phyloP scores from a whole-genome alignment of 2,888 invertebrate genomes.

The Glyphotaelius pellucidus region DNA sequence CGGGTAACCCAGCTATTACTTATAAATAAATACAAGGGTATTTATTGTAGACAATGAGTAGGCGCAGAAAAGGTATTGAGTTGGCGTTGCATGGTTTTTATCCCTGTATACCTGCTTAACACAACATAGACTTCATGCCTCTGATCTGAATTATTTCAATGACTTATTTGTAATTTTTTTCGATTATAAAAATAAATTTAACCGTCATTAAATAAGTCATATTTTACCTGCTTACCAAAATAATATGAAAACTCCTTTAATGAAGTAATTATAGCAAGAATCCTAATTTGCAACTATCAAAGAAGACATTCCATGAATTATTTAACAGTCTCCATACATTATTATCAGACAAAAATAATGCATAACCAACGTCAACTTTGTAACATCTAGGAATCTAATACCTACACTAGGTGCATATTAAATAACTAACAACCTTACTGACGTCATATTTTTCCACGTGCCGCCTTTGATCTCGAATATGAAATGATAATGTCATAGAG shows the following conservation, averaged over 20 bases:
- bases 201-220: too few species aligned
- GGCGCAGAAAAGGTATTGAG: too few species aligned
- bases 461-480: slow-evolving; percentile 34
- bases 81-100: too few species aligned
- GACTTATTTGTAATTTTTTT: too few species aligned
- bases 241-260: not conserved
- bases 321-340: not conserved
- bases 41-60: too few species aligned
- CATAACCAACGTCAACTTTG: not conserved
- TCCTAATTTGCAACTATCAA: not conserved
- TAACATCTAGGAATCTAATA: not conserved
- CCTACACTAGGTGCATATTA: slow-evolving; percentile 6
- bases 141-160: too few species aligned
- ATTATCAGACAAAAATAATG: slow-evolving; percentile 9
- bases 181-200: too few species aligned
- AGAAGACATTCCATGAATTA: not conserved
- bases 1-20: too few species aligned
- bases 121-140: too few species aligned
- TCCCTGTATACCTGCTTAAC: too few species aligned
- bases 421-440: not conserved
- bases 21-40: too few species aligned
- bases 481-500: slow-evolving; percentile 59
- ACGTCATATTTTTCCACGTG: not conserved
- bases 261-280: not conserved
- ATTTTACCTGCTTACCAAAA: too few species aligned